Base-by-base conservation (phyloP, 2,797 vertebrate species). In the Pseudopleuronectes americanus region DNA sequence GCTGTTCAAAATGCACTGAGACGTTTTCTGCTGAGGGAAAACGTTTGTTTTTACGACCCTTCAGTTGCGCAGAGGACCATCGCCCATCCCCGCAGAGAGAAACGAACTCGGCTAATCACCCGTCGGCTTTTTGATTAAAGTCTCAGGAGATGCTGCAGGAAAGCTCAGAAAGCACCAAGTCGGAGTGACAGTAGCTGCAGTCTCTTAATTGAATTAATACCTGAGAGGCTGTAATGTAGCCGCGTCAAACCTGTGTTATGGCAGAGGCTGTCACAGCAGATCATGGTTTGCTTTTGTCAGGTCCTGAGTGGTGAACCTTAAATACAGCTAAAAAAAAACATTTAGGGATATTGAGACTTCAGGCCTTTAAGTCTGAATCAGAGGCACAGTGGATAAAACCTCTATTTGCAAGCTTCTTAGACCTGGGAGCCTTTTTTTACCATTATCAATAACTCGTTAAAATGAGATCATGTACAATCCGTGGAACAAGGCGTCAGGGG, bases 141-240 rank as follows among this genome's bases (percentile, higher is more conserved):
- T 64, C 73, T 83, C 57, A 17, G 36, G 64, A 49, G 81, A 73
- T n/a, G 31, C 49, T 7, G 0, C 10, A 2, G 64, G 56, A 48
- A 73, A 57, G 72, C 75, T 80, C 67, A 80, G 38, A n/a, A n/a
- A 52, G 72, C 41, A 62, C 55, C 49, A 65, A 78, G 56, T 47
- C 4, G 23, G 48, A 73, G 64, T 72, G 67, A 84, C 78, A 76
- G 62, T 58, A 49, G 69, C 74, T 67, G 73, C 79, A 26, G 68
- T 71, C 14, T 70, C 28, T 48, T 87, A 56, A 87, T 86, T 85
- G 47, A 85, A 84, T 87, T 70, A 78, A 77, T 80, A 79, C 79
- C 87, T 70, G 73, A 79, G 47, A 62, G 58, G 56, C 55, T 68
- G 43, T 73, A 84, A 83, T 75, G 80, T 61, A 71, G 24, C 41